Percentiles rank a stretch among this genome's conserved stretches.
phyloP scores from a whole-genome alignment of 2,888 invertebrate species.

The Andrena hattorfiana region DNA sequence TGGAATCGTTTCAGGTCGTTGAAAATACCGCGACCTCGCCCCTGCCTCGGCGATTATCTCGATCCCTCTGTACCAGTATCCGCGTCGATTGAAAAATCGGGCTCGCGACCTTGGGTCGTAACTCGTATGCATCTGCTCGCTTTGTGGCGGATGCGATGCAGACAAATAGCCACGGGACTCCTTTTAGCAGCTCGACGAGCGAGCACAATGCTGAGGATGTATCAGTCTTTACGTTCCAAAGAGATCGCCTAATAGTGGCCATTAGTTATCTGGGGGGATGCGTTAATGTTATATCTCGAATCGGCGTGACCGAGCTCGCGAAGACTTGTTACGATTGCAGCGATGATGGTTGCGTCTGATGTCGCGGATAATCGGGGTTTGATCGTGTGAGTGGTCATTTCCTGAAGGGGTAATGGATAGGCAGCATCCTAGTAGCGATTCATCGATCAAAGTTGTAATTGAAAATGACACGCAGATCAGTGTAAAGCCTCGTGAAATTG shows the following conservation, averaged over 20 bases:
- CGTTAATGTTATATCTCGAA: constrained; percentile 64
- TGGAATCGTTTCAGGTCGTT: constrained; percentile 34
- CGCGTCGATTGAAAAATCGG: constrained; percentile 58
- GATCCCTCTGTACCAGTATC: constrained; percentile 34
- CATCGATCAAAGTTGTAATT: too few species aligned
- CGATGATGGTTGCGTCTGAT: constrained; percentile 50
- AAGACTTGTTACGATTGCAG: constrained; percentile 58
- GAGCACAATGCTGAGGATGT: constrained; percentile 67
- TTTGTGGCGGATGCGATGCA: constrained; percentile 53
- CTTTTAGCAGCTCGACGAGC: constrained; percentile 65
- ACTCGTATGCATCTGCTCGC: constrained; percentile 32
- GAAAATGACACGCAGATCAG: too few species aligned
- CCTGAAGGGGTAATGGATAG: constrained; percentile 1
- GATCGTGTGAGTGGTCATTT: not conserved
- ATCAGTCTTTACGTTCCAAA: constrained; percentile 74
- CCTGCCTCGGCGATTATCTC: constrained; percentile 14
- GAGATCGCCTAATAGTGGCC: constrained; percentile 73
- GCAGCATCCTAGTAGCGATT: not conserved
- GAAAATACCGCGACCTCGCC: constrained; percentile 8
- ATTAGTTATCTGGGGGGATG: constrained; percentile 67
- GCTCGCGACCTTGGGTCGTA: constrained; percentile 56
- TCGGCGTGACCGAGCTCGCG: constrained; percentile 58
- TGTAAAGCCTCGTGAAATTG: too few species aligned
- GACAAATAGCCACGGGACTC: constrained; percentile 69
- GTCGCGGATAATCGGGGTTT: constrained; percentile 14